Conservation (phyloP, 1,140 invertebrate species). For the Chironomus striatipennis region DNA sequence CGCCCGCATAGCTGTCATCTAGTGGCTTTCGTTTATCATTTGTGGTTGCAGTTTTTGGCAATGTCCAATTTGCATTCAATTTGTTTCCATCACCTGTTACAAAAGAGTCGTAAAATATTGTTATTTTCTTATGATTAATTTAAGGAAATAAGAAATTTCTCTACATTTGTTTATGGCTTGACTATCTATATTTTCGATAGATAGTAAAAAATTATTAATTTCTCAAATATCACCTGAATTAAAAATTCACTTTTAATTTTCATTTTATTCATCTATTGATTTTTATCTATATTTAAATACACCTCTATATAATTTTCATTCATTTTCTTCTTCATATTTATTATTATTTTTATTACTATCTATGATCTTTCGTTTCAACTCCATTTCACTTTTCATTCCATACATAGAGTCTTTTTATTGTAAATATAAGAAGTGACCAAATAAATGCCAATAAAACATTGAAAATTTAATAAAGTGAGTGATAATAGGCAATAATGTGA, state of each 20-base stretch:
- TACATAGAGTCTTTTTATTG: neutral
- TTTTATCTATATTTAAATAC: too few relatives aligned
- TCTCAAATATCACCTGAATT: too few relatives aligned
- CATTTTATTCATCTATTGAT: too few relatives aligned
- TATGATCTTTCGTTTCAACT: neutral
- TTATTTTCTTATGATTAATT: neutral
- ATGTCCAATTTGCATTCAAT: constrained; percentile 38
- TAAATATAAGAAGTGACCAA: neutral
- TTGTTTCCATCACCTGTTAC: constrained; percentile 24
- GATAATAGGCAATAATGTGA: neutral
- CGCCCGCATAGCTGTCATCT: constrained; percentile 58
- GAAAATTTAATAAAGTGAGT: neutral
- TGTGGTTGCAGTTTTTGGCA: constrained; percentile 32
- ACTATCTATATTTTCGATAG: too few relatives aligned
- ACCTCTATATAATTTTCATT: neutral
- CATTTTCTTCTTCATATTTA: neutral
- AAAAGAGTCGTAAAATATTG: too few relatives aligned
- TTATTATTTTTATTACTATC: neutral
- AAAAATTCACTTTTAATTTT: too few relatives aligned
- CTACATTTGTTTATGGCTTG: neutral
- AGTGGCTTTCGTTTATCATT: constrained; percentile 48
- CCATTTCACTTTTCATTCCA: neutral
- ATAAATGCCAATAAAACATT: neutral
- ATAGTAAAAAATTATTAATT: too few relatives aligned
- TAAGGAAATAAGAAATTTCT: neutral